A percentile compares a stretch with the other conserved stretches of the same genome.
Conservation (phyloP, 2,888 invertebrate species). For the Gnatocerus cornutus region DNA sequence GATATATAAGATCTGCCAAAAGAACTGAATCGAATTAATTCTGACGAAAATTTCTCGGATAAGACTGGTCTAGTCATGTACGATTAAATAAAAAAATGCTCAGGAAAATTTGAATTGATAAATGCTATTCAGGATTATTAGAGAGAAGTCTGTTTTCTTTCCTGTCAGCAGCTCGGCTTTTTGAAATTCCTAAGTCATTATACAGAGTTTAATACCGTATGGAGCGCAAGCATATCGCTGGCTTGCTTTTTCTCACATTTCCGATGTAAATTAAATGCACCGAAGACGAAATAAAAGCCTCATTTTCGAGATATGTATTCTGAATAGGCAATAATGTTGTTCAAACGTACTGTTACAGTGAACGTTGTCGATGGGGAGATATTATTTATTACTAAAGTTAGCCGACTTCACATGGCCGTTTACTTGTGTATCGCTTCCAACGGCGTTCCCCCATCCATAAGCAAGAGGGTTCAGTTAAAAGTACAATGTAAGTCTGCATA, state of each 20-base stretch:
- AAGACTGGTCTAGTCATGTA: background rate
- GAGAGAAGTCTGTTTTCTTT: background rate
- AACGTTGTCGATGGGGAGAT: constrained; percentile 92
- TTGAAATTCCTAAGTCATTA: background rate
- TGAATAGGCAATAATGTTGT: constrained; percentile 24
- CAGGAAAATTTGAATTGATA: background rate
- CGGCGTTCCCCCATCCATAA: constrained; percentile 92
- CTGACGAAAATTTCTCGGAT: background rate
- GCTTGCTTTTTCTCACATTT: background rate
- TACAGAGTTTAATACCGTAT: background rate
- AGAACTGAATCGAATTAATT: background rate
- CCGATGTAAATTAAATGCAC: constrained; percentile 14
- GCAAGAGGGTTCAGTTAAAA: constrained; percentile 86
- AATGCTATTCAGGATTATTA: too few species aligned
- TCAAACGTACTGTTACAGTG: constrained; percentile 75
- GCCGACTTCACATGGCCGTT: constrained; percentile 93
- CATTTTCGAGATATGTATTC: constrained; percentile 7
- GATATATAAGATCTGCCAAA: background rate
- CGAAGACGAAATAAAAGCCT: constrained; percentile 23
- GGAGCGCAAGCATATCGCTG: background rate
- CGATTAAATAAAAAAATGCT: constrained; percentile 1
- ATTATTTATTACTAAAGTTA: constrained; percentile 89
- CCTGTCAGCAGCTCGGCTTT: background rate
- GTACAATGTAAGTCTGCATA: constrained; percentile 83
- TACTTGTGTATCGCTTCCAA: constrained; percentile 95